phyloP scores from a whole-genome alignment of 2,888 invertebrate species.

The Adineta ricciae region DNA sequence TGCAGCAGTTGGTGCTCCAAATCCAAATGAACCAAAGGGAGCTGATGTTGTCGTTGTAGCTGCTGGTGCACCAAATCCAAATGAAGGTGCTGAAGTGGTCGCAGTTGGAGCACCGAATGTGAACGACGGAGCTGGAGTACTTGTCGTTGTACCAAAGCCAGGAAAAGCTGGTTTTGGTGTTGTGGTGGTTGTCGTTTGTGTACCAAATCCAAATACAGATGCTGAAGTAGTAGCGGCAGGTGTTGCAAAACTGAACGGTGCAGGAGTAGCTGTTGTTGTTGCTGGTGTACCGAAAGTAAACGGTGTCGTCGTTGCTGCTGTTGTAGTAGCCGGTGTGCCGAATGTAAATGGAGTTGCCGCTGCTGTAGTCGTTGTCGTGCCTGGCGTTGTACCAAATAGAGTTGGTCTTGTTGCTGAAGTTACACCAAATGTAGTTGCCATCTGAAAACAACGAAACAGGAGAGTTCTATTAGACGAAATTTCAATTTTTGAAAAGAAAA shows the following conservation, averaged over 20 bases:
- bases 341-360: neutral
- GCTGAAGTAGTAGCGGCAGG: neutral
- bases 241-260: neutral
- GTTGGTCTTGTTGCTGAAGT: neutral
- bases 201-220: neutral
- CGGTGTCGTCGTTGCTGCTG: neutral
- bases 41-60: neutral
- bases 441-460: neutral
- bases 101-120: neutral
- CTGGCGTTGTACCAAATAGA: neutral
- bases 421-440: neutral
- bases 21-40: neutral
- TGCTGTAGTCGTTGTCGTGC: neutral
- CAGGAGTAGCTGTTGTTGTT: neutral
- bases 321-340: neutral
- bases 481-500: neutral
- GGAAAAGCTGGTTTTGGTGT: neutral
- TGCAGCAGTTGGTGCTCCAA: neutral
- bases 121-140: neutral
- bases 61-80: neutral
- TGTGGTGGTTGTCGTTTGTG: neutral
- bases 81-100: neutral
- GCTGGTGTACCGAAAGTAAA: neutral
- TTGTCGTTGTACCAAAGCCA: constrained; percentile 12
- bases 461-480: neutral